phyloP scores from a whole-genome alignment of 2,113 vertebrate species.

The Rattus norvegicus region GRCr8 NC_086026.1:23207001-23207500 shows the following conservation, averaged over 20 bases:
- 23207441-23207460: background rate
- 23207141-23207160: too few relatives aligned
- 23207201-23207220: background rate
- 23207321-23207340: background rate
- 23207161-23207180: too few relatives aligned
- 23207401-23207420: background rate
- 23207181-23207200: too few relatives aligned
- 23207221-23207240: background rate
- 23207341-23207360: background rate
- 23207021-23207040: too few relatives aligned
- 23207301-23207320: background rate
- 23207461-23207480: background rate
- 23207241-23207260: background rate
- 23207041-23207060: too few relatives aligned
- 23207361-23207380: background rate
- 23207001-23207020: too few relatives aligned
- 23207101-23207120: too few relatives aligned
- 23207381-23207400: background rate
- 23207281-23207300: background rate
- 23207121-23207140: too few relatives aligned
- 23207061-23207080: too few relatives aligned
- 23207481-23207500: background rate
- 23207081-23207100: too few relatives aligned
- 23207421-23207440: background rate
- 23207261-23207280: background rate